phyloP scores from a whole-genome alignment of 2,113 vertebrate species.

The Brachypodius melanocephalos region DNA sequence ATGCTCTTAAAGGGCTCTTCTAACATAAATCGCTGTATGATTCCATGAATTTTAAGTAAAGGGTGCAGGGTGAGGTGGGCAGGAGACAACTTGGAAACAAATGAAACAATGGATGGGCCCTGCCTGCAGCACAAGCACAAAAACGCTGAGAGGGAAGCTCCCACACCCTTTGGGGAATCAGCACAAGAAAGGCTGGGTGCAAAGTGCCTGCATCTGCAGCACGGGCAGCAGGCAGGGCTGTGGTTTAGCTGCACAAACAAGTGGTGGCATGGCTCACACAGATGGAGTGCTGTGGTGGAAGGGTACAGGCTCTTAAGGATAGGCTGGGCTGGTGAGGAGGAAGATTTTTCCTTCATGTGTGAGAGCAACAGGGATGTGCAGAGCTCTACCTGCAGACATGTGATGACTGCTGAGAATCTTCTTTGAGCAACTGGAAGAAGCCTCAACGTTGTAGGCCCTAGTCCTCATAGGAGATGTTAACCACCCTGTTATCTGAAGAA shows the following conservation, averaged over 20 bases:
- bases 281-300: neutral
- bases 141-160: neutral
- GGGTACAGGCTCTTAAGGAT: neutral
- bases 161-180: accelerated
- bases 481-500: neutral
- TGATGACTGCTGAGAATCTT: neutral
- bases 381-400: accelerated
- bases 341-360: neutral
- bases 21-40: neutral
- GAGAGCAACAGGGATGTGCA: neutral
- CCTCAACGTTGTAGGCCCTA: neutral
- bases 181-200: neutral
- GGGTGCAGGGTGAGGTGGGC: accelerated
- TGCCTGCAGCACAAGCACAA: neutral
- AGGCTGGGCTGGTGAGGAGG: neutral
- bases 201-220: too few relatives aligned
- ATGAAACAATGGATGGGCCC: neutral
- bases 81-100: neutral
- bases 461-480: neutral
- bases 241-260: neutral
- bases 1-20: neutral
- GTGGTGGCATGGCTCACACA: neutral
- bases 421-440: neutral
- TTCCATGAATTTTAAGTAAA: neutral
- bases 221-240: neutral